Evolutionary conservation across 37 sponge, comb jelly and placozoan genomes (phyloP).

Genomic region (Agelas oroides): DNA sequence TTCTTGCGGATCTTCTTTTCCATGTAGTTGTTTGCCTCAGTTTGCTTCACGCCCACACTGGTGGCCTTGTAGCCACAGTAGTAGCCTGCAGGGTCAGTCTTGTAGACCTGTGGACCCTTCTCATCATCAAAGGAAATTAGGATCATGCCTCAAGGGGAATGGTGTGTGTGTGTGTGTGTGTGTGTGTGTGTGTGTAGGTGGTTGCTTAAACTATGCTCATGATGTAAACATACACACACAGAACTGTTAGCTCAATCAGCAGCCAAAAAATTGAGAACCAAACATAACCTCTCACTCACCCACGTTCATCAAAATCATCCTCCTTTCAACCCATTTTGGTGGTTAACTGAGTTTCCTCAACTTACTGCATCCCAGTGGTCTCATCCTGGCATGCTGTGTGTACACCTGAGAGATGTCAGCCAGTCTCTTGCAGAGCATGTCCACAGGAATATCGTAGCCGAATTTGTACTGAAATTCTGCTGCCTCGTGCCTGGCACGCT

Average conservation of each 20-base stretch:
- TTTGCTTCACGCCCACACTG: slow-evolving; percentile 96
- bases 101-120: slow-evolving; percentile 91
- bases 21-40: slow-evolving; percentile 96
- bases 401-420: slow-evolving; percentile 95
- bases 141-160: slow-evolving; percentile 77
- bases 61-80: slow-evolving; percentile 98
- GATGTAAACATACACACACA: too few relatives aligned
- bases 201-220: too few relatives aligned
- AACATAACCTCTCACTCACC: too few relatives aligned
- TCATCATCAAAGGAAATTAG: slow-evolving; percentile 84
- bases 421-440: slow-evolving; percentile 89
- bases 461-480: slow-evolving; percentile 92
- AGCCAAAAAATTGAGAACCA: too few relatives aligned
- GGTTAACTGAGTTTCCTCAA: too few relatives aligned
- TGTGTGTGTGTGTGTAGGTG: too few relatives aligned
- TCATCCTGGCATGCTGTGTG: slow-evolving; percentile 95
- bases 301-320: too few relatives aligned
- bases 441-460: slow-evolving; percentile 95
- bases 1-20: slow-evolving; percentile 99
- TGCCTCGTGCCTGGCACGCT: slow-evolving; percentile 88
- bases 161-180: too few relatives aligned
- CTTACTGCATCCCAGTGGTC: slow-evolving; percentile 97
- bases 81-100: slow-evolving; percentile 98
- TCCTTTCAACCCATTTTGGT: too few relatives aligned
- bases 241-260: too few relatives aligned